Base-by-base conservation (phyloP, 2,888 invertebrate genomes). In the Mycalesis mineus region DNA sequence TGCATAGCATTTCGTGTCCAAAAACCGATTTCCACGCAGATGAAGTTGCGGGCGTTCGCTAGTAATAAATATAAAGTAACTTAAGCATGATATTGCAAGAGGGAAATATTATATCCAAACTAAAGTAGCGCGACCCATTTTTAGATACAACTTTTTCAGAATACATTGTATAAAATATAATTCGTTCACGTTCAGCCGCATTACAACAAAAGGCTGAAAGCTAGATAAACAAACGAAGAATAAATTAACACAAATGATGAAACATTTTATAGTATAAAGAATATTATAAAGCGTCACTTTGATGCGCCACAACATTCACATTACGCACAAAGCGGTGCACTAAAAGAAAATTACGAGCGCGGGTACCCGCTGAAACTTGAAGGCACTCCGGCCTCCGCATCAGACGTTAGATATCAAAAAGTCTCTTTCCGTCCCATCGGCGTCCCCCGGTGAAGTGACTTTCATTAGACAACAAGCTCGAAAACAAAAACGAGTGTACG, bases 391-490 rank as follows among this genome's bases (percentile, higher is more conserved):
- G 59, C 52, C 44, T 44, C 15, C 28, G 37, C 50, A 50, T 56
- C 56, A 37, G 52, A 52, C 42, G 52, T 13, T 40, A 15, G 66
- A 60, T 67, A 60, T 63, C 67, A 60, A 59, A 67, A 65, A 62
- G 56, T 59, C 53, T 62, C 55, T 57, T 56, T 58, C 60, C 64
- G 57, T 52, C 55, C 52, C 61, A 55, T 65, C 68, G 58, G 58
- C 62, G 55, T 53, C 50, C 47, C 50, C 14, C 55, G 22, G 8
- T 47, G 47, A 70, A 78, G 77, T 77, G 77, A 81, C 76, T 77
- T 78, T 81, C 80, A 80, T 80, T 78, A 81, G 69, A 75, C 74
- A 78, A 78, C 76, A 73, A 74, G 72, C 69, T 59, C 61, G 67
- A 69, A 73, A 75, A 78, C 74, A 75, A 78, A 77, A 77, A 73